These are phyloP conservation scores for Scaptodrosophila latifasciaeformis DNA, from an alignment of 2,888 invertebrate species.

Conservation along the genomic window DNA sequence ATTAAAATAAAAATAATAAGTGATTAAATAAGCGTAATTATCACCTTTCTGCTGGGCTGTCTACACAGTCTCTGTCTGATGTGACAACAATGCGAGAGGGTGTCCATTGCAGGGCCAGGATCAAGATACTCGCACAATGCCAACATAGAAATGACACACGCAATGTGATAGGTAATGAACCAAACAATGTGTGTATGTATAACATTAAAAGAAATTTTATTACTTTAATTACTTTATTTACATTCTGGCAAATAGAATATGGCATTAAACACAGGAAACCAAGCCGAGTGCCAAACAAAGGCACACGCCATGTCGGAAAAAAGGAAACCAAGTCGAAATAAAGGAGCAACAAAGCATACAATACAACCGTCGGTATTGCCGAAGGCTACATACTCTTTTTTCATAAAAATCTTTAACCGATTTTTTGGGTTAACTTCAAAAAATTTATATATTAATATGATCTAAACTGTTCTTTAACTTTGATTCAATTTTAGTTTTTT, in stretches of 20 bases:
- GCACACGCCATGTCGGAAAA: constrained; percentile 33
- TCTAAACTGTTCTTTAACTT: too few relatives aligned
- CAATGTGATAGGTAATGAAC: neutral
- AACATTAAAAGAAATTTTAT: constrained; percentile 65
- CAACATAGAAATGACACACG: constrained; percentile 3
- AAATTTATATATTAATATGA: too few relatives aligned
- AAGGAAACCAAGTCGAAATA: constrained; percentile 32
- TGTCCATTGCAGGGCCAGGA: constrained; percentile 5
- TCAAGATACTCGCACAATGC: neutral
- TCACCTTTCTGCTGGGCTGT: constrained; percentile 55
- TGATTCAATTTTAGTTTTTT: too few relatives aligned
- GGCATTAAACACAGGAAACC: constrained; percentile 19
- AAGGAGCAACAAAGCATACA: constrained; percentile 30
- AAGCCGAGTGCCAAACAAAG: constrained; percentile 26
- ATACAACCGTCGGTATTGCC: neutral
- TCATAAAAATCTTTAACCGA: too few relatives aligned
- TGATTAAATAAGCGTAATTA: constrained; percentile 73
- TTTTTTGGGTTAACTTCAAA: too few relatives aligned
- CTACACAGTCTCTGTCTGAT: constrained; percentile 20
- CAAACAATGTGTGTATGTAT: constrained; percentile 16
- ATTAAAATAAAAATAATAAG: constrained; percentile 59
- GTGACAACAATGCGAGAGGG: constrained; percentile 33
- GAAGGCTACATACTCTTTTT: too few relatives aligned
- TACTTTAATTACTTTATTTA: constrained; percentile 71
- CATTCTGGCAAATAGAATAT: constrained; percentile 54